Evolutionary conservation across 1,140 invertebrate genomes (phyloP), one percentile per base, ranked within the genome.

Genomic region (Drosophila hydei): DNA sequence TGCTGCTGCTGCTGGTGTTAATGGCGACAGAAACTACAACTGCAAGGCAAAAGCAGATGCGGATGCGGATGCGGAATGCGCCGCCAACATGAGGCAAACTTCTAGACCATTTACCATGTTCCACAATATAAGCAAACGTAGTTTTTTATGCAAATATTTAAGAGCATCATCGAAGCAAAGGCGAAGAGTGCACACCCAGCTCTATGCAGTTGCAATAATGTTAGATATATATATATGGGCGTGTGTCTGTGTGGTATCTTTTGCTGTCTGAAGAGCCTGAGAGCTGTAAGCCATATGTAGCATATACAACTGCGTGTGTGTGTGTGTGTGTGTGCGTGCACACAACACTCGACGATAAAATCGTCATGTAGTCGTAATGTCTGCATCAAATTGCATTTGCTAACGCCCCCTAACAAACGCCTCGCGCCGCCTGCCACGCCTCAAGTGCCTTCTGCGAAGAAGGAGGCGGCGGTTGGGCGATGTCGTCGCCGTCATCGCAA

Each of bases 131-230:
- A 75, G 72, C 72, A 59, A 77, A 54, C 56, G 81, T 77, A 87
- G 69, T 85, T 85, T 87, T 85, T 87, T 85, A 85, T 85, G 81
- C 81, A 85, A 85, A 85, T 85, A 85, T 88, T 85, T 85, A 85
- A 85, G 81, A 85, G 81, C 81, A 85, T 85, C 77, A 85, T 85
- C 77, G 81, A 81, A 81, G 81, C 70, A 75, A 45, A 65, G 61
- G 52, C 65, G 62, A 75, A 68, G 74, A 77, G 80, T 84, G 77
- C 80, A 68, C 33, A 33, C 52, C 11, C 23, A 40, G 59, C 77
- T 62, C 68, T 59, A 51, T 72, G 50, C 62, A 65, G 61, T 58
- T 83, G 65, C 65, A 79, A 68, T 61, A 56, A 56, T 71, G 60
- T 59, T 48, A 43, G 58, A 36, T 36, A 19, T 12, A 12, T 62